Percentiles rank a stretch among this genome's conserved stretches.
phyloP scores from a whole-genome alignment of 2,797 vertebrate species.

The Falco biarmicus region DNA sequence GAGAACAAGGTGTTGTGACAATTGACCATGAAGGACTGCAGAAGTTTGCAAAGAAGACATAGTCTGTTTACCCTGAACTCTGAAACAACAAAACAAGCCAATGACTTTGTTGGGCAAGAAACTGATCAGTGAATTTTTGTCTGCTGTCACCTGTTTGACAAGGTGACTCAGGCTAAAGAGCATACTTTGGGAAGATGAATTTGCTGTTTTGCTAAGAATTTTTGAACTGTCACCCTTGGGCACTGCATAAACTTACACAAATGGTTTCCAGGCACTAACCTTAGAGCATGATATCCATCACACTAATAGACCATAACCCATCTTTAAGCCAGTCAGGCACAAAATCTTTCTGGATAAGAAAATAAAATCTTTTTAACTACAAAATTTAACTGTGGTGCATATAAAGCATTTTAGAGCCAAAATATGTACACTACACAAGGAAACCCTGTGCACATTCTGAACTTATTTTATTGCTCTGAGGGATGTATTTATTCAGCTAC shows the following conservation, averaged over 20 bases:
- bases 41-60: not conserved
- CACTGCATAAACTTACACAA: constrained; percentile 30
- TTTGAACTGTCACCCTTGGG: constrained; percentile 37
- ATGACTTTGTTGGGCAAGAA: not conserved
- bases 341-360: not conserved
- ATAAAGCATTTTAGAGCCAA: not conserved
- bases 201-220: constrained; percentile 53
- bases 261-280: constrained; percentile 18
- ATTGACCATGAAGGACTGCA: not conserved
- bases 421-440: not conserved
- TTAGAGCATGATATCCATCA: constrained; percentile 45
- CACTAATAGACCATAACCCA: not conserved
- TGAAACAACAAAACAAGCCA: not conserved
- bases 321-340: not conserved
- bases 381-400: not conserved
- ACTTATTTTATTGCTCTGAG: not conserved
- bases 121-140: not conserved
- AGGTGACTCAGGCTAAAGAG: constrained; percentile 39
- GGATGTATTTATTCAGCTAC: not conserved
- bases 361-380: not conserved
- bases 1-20: not conserved
- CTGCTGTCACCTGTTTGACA: constrained; percentile 41
- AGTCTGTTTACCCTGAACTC: not conserved
- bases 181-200: constrained; percentile 42
- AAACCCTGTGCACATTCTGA: not conserved